A percentile compares a stretch with the other conserved stretches of the same genome.
Evolutionary conservation across 2,797 vertebrate species (phyloP).

Genomic region (Schizopygopsis malacanthus): DNA sequence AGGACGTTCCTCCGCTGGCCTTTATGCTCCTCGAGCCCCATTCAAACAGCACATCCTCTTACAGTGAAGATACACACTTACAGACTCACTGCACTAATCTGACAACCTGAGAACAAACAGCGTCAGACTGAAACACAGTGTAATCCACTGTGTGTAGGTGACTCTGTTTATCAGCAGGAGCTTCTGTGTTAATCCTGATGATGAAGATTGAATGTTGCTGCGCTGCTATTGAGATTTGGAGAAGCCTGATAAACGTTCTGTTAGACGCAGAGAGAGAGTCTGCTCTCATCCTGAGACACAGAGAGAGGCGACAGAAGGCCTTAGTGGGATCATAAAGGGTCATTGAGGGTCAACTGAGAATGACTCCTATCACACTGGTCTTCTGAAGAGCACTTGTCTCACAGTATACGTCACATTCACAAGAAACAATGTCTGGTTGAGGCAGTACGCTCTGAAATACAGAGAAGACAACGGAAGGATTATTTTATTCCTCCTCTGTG

Average conservation of each 20-base stretch:
- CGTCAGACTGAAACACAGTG: conserved; percentile 64
- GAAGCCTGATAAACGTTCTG: conserved; percentile 1
- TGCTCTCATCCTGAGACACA: background rate
- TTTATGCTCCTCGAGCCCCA: conserved; percentile 64
- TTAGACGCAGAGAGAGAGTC: background rate
- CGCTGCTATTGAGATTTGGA: conserved; percentile 17
- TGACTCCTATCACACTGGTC: background rate
- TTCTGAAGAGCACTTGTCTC: background rate
- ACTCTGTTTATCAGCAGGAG: conserved; percentile 44
- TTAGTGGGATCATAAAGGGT: conserved; percentile 13
- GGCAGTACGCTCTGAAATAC: background rate
- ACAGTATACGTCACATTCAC: background rate
- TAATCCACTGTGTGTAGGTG: conserved; percentile 55
- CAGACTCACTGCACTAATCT: conserved; percentile 70
- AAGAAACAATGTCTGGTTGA: background rate
- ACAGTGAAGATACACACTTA: conserved; percentile 63
- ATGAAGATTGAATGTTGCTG: conserved; percentile 21
- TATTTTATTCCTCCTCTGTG: background rate
- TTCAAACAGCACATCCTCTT: no score
- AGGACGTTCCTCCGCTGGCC: conserved; percentile 48
- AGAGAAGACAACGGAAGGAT: background rate
- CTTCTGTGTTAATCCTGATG: conserved; percentile 34
- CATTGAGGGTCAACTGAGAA: background rate
- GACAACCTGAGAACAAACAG: conserved; percentile 68
- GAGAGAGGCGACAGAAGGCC: background rate